A percentile compares a stretch with the other conserved stretches of the same genome.
These are phyloP conservation scores for Parazoanthus darwini DNA, from an alignment of 92 coral and sea anemone genomes.

Conservation along the genomic window DNA sequence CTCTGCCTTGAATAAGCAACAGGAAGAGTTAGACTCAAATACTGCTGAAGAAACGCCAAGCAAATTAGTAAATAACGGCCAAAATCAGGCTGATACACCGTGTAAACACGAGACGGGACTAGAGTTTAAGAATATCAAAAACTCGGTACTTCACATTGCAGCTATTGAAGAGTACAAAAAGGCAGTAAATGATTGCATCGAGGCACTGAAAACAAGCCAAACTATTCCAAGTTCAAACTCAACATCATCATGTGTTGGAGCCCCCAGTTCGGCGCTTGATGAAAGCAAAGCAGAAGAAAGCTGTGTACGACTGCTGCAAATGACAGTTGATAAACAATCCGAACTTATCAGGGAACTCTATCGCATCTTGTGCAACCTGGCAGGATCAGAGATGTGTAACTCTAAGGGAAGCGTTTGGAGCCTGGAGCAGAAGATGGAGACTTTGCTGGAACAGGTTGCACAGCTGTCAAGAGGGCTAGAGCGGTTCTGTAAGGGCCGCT, in stretches of 20 bases:
- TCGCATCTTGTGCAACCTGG: neutral
- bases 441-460: slow-evolving; percentile 49
- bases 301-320: neutral
- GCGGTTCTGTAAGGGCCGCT: slow-evolving; percentile 76
- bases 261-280: neutral
- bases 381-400: neutral
- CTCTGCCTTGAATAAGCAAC: neutral
- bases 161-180: neutral
- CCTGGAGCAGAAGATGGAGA: slow-evolving; percentile 53
- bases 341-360: neutral
- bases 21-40: neutral
- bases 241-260: neutral
- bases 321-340: neutral
- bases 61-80: neutral
- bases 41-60: neutral
- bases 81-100: neutral
- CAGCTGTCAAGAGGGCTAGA: slow-evolving; percentile 39
- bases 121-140: neutral
- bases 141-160: neutral
- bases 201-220: neutral
- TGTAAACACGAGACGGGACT: neutral
- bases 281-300: neutral
- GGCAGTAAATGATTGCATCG: neutral
- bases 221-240: neutral
- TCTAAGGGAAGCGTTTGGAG: slow-evolving; percentile 8